Conservation (phyloP, 2,888 invertebrate species). For the Apotomis turbidana region DNA sequence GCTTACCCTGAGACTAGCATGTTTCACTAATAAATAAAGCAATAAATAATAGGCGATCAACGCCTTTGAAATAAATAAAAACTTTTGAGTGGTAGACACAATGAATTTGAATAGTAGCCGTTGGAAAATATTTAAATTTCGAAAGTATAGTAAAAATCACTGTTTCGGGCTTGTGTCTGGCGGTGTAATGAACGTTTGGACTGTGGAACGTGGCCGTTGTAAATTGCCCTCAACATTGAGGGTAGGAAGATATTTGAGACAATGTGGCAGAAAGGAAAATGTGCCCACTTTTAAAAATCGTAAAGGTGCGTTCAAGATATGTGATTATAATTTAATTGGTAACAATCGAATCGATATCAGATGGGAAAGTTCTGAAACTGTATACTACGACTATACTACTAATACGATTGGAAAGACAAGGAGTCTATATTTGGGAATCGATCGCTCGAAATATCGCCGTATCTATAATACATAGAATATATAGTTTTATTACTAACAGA, state of each 20-base stretch:
- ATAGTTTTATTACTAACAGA: no score
- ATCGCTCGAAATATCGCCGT: background rate
- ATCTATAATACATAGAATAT: no score
- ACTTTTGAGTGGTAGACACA: slow-evolving; percentile 15
- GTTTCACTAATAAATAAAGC: slow-evolving; percentile 48
- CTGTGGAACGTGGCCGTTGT: slow-evolving; percentile 44
- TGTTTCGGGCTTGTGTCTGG: slow-evolving; percentile 64
- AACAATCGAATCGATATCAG: background rate
- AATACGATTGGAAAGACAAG: background rate
- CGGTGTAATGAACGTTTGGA: slow-evolving; percentile 66
- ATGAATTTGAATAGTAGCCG: slow-evolving; percentile 35
- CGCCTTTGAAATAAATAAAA: slow-evolving; percentile 46
- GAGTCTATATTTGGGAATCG: background rate
- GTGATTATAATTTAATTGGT: background rate
- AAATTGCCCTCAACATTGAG: slow-evolving; percentile 42
- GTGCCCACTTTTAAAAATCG: slow-evolving; percentile 20
- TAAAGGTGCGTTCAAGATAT: slow-evolving; percentile 20
- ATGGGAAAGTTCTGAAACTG: background rate
- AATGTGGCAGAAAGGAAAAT: background rate
- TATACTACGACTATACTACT: no score
- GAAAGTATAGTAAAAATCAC: slow-evolving; percentile 51
- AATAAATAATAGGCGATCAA: slow-evolving; percentile 46
- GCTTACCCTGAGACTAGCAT: slow-evolving; percentile 74
- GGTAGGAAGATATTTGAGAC: slow-evolving; percentile 49
- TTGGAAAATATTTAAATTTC: slow-evolving; percentile 47